Evolutionary conservation across 2,113 vertebrate species (phyloP), one percentile per base, ranked within the genome.

Genomic region (Seriola dumerili): DNA sequence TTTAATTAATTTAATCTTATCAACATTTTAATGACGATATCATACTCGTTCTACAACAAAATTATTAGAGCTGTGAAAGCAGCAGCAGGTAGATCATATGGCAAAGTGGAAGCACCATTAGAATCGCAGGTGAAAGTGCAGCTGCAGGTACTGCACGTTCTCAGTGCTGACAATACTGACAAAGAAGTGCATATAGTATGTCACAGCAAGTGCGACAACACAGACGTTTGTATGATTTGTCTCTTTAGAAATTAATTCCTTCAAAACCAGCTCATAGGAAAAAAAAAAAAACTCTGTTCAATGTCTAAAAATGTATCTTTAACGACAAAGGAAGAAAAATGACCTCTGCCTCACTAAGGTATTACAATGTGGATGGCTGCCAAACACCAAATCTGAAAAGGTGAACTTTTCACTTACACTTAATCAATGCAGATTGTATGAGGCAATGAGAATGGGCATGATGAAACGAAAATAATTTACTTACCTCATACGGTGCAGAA

Each of bases 401-500:
- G 34, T 52, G 16, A 1, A 38, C 34, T 52, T 61, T 19, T 21
- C 0, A 13, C 36, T 38, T 16, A 1, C 68, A 34, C 4, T 16
- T 36, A 34, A 54, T 40, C 21, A 13, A 10, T 64, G 36, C n/a
- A 61, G 17, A 46, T 17, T 42, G 23, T 12, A 21, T 8, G 29
- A 50, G 67, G 50, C 19, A 65, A 58, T n/a, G 19, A 73, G 34
- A 50, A 34, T 11, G 1, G 11, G 38, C 34, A 70, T 29, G 38
- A 61, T 14, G 38, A 72, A 54, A 78, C 58, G 36, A 76, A 66
- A 52, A 46, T 16, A 1, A 36, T 59, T 16, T 38, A 72, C 73
- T 75, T 90, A 86, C 87, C 88, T 91, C 73, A 63, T 62, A 61
- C 75, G 11, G 69, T 3, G 72, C 42, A 84, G 58, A 72, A 17